Percentiles rank a stretch among this genome's conserved stretches.
These are phyloP conservation scores for Chauna torquata DNA, from an alignment of 2,113 vertebrate genomes.

Conservation along the genomic window DNA sequence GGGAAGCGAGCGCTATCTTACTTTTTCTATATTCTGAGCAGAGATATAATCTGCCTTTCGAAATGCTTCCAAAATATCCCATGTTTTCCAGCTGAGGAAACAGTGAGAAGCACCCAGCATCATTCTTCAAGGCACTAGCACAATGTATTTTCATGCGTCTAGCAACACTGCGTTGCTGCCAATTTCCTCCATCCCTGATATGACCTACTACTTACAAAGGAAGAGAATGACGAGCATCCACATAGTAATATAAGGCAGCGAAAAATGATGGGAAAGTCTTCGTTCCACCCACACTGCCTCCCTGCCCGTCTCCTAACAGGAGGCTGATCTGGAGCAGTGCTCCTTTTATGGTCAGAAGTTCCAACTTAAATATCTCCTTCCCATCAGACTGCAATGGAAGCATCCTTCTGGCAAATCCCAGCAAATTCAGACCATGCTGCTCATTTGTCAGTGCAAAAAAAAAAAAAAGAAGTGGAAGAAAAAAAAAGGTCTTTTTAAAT, in stretches of 20 bases:
- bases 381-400: fast-evolving
- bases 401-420: neutral
- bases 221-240: neutral
- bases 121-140: neutral
- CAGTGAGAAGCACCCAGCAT: neutral
- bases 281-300: neutral
- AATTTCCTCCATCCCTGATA: neutral
- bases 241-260: neutral
- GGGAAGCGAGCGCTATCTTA: neutral
- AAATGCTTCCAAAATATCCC: neutral
- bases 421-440: too few relatives aligned
- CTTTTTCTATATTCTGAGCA: neutral
- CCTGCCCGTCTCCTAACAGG: fast-evolving
- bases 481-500: too few relatives aligned
- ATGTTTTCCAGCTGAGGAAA: neutral
- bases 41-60: neutral
- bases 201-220: neutral
- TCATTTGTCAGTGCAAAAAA: neutral
- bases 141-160: fast-evolving
- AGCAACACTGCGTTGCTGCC: neutral
- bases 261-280: neutral
- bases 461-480: too few relatives aligned
- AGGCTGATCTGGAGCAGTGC: neutral
- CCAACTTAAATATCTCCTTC: neutral
- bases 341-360: neutral